These are phyloP conservation scores for Typhlomys cinereus DNA, from an alignment of 2,113 vertebrate genomes.

Conservation along the genomic window DNA sequence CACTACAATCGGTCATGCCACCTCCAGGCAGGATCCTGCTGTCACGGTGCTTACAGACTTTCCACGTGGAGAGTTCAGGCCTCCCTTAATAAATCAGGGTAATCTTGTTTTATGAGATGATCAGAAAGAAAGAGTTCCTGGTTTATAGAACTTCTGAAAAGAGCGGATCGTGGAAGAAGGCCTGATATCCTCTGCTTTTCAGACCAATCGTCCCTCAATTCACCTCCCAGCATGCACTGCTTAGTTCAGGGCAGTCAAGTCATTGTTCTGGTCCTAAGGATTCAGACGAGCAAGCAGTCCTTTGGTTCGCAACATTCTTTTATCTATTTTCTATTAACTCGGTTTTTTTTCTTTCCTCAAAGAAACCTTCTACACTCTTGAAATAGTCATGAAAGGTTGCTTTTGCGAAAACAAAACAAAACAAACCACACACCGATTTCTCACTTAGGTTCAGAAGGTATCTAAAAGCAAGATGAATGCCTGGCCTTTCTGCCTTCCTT, in stretches of 20 bases:
- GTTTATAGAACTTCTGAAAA: conserved; percentile 71
- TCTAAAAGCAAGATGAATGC: neutral
- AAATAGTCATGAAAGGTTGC: neutral
- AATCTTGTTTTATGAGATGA: conserved; percentile 76
- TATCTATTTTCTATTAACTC: neutral
- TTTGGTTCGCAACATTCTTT: neutral
- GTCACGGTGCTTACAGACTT: conserved; percentile 36
- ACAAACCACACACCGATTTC: neutral
- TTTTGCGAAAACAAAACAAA: neutral
- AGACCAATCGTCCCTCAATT: neutral
- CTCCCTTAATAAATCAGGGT: conserved; percentile 12
- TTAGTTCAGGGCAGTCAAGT: neutral
- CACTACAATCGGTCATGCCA: neutral
- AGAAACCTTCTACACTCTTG: neutral
- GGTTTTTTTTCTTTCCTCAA: neutral
- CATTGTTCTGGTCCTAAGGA: neutral
- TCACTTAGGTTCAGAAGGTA: neutral
- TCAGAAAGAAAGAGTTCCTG: conserved; percentile 73
- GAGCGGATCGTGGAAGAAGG: conserved; percentile 47
- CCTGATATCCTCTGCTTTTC: neutral
- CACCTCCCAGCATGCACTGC: neutral
- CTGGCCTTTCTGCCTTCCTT: neutral
- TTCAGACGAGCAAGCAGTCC: neutral
- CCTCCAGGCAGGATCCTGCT: neutral
- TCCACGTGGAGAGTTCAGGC: conserved; percentile 70